These are phyloP conservation scores for Scopus umbretta DNA, from an alignment of 2,113 vertebrate species.

Conservation along the genomic window DNA sequence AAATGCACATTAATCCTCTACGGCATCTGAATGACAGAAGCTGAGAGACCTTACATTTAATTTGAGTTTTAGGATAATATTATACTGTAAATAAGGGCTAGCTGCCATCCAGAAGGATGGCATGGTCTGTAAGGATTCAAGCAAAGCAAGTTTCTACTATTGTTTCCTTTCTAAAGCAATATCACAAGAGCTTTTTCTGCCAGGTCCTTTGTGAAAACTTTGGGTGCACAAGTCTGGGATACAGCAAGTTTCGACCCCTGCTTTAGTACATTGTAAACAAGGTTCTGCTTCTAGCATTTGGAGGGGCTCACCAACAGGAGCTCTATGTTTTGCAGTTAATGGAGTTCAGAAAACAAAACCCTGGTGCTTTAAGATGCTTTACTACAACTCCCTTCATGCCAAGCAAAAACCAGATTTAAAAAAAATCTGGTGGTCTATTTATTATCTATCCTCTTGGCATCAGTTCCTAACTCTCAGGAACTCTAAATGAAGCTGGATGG, in stretches of 20 bases:
- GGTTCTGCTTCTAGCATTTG: neutral
- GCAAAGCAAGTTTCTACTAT: neutral
- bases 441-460: neutral
- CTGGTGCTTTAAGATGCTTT: neutral
- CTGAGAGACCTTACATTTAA: neutral
- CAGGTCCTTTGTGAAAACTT: neutral
- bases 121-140: neutral
- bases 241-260: neutral
- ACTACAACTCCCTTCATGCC: neutral
- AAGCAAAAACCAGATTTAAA: neutral
- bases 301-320: neutral
- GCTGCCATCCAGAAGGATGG: neutral
- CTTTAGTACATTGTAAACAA: neutral
- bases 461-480: neutral
- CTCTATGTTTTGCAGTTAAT: neutral
- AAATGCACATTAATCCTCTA: neutral
- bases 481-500: neutral
- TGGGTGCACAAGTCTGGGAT: neutral
- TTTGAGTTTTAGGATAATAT: neutral
- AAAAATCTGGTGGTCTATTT: neutral
- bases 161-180: neutral
- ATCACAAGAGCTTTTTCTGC: neutral
- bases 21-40: neutral
- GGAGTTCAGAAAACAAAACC: neutral
- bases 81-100: neutral